Evolutionary conservation across 1,140 invertebrate genomes (phyloP).

Genomic region (Drosophila dunni): DNA sequence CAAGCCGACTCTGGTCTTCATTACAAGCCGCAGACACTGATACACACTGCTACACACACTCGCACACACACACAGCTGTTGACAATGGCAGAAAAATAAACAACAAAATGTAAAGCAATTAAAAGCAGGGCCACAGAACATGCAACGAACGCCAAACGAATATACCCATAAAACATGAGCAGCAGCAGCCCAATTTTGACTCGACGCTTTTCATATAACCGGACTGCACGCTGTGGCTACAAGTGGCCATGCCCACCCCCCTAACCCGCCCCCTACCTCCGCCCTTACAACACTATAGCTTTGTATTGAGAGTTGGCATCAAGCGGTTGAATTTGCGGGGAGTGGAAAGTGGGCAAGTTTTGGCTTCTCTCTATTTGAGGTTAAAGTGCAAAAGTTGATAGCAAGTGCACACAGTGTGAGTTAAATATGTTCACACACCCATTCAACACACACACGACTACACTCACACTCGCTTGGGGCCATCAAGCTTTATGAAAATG

Average conservation of each 20-base stretch:
- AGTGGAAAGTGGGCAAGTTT: background rate
- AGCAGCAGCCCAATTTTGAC: constrained; percentile 66
- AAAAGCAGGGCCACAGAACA: constrained; percentile 74
- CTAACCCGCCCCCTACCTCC: background rate
- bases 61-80: constrained; percentile 21
- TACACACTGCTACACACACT: constrained; percentile 35
- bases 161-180: constrained; percentile 78
- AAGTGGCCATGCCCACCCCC: constrained; percentile 53
- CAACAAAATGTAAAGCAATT: constrained; percentile 81
- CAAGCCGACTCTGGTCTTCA: constrained; percentile 74
- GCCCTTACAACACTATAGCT: constrained; percentile 5
- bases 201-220: constrained; percentile 48
- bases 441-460: background rate
- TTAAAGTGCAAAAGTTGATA: constrained; percentile 63
- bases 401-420: constrained; percentile 34
- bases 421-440: constrained; percentile 64
- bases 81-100: constrained; percentile 62
- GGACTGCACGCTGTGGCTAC: constrained; percentile 76
- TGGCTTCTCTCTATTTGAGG: constrained; percentile 50
- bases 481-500: constrained; percentile 60
- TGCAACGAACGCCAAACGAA: constrained; percentile 57
- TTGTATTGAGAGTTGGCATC: constrained; percentile 13
- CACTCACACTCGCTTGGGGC: constrained; percentile 6
- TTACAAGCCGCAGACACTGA: constrained; percentile 56
- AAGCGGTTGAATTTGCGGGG: background rate